phyloP scores from a whole-genome alignment of 2,888 invertebrate species.

The Ceramica pisi region DNA sequence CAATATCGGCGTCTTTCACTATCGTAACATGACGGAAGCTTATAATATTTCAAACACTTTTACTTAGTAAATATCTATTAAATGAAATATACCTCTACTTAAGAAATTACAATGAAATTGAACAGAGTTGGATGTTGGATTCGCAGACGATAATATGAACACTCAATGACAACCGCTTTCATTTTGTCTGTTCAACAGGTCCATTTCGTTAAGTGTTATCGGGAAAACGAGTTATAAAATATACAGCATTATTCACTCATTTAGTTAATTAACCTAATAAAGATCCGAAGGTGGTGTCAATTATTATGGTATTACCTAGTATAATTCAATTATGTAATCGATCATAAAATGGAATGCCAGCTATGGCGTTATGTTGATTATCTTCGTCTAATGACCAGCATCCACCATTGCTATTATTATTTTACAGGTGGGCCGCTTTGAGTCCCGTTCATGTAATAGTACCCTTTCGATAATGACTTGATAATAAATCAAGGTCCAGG shows the following conservation, averaged over 20 bases:
- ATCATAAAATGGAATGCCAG: conserved; percentile 51
- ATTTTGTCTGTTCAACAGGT: conserved; percentile 1
- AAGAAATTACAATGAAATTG: background rate
- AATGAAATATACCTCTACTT: background rate
- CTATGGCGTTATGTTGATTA: conserved; percentile 50
- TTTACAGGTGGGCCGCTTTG: conserved; percentile 49
- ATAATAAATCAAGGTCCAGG: conserved; percentile 64
- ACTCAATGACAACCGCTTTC: background rate
- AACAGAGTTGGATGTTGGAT: background rate
- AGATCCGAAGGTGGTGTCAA: conserved; percentile 25
- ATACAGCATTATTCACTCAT: conserved; percentile 3
- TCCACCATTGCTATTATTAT: conserved; percentile 54
- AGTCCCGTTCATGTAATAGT: conserved; percentile 58
- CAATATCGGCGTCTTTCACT: conserved; percentile 7
- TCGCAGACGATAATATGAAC: background rate
- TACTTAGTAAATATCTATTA: background rate
- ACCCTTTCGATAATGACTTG: conserved; percentile 61
- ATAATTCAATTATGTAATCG: conserved; percentile 44
- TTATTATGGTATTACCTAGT: too few relatives aligned
- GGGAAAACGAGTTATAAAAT: conserved; percentile 18
- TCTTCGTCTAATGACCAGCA: conserved; percentile 50
- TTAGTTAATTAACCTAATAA: conserved; percentile 22
- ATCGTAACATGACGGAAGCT: conserved; percentile 1
- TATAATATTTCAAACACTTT: background rate
- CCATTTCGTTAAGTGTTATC: conserved; percentile 8